phyloP scores from a whole-genome alignment of 2,113 vertebrate genomes.

The Procavia capensis region DNA sequence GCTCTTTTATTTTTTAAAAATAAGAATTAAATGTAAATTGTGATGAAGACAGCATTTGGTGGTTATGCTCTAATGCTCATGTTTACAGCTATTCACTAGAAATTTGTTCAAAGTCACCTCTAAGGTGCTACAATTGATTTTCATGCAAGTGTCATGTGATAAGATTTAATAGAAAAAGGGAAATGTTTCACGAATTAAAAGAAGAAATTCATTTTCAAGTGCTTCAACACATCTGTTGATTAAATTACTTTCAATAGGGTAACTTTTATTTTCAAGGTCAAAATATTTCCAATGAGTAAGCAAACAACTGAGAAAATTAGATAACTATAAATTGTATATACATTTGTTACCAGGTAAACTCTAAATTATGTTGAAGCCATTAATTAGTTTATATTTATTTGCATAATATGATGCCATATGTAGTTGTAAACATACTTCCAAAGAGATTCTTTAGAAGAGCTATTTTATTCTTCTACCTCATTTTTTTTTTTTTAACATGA shows the following conservation, averaged over 20 bases:
- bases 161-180: slow-evolving; percentile 21
- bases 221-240: slow-evolving; percentile 23
- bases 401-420: background rate
- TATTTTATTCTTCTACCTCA: background rate
- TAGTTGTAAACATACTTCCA: background rate
- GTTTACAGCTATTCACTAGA: background rate
- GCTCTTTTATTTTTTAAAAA: background rate
- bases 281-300: background rate
- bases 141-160: slow-evolving; percentile 25
- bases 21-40: background rate
- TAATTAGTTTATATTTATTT: slow-evolving; percentile 17
- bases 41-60: background rate
- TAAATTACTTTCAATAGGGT: slow-evolving; percentile 26
- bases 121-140: background rate
- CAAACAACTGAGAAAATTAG: background rate
- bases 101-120: slow-evolving; percentile 17
- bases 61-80: background rate
- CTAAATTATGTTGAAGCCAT: background rate
- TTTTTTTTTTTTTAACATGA: too few relatives aligned
- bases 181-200: slow-evolving; percentile 48
- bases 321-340: background rate
- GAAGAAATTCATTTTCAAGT: slow-evolving; percentile 23
- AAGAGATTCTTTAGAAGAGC: background rate
- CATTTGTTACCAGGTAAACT: background rate
- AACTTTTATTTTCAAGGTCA: slow-evolving; percentile 50